Conservation (phyloP, 2,113 vertebrate genomes). For the Willisornis vidua region DNA sequence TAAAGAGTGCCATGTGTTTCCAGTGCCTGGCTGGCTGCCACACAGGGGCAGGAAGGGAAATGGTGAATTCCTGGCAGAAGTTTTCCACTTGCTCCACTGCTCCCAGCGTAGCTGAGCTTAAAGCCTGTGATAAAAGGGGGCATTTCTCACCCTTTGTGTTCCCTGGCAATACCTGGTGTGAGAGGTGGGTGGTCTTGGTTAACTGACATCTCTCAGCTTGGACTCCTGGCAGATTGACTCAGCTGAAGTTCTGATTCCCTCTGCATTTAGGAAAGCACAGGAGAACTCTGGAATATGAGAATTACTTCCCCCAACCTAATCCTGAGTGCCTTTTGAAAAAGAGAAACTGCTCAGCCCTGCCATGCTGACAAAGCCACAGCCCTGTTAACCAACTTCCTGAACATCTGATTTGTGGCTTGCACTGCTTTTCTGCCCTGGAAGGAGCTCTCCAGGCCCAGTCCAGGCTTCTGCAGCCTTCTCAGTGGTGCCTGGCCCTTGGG, state of each 20-base stretch:
- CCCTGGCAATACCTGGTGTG: neutral
- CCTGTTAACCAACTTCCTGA: conserved; percentile 21
- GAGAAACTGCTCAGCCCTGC: neutral
- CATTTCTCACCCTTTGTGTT: neutral
- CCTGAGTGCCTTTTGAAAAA: neutral
- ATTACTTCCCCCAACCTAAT: neutral
- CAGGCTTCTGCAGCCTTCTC: neutral
- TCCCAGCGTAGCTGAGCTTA: neutral
- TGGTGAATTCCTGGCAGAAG: neutral
- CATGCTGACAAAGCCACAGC: neutral
- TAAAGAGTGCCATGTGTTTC: neutral
- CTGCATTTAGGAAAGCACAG: neutral
- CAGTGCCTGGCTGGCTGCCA: neutral
- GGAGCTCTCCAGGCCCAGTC: neutral
- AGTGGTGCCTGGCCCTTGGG: neutral
- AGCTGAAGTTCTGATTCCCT: neutral
- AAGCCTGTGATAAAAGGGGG: neutral
- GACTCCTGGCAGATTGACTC: neutral
- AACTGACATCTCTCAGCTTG: rapidly evolving
- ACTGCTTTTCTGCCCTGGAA: rapidly evolving
- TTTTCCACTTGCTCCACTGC: neutral
- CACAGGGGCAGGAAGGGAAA: neutral
- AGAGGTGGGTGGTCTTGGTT: neutral
- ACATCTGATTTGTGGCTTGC: conserved; percentile 36
- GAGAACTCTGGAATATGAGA: neutral